Conservation (phyloP, 2,888 invertebrate species). For the Brachyopa scutellaris region DNA sequence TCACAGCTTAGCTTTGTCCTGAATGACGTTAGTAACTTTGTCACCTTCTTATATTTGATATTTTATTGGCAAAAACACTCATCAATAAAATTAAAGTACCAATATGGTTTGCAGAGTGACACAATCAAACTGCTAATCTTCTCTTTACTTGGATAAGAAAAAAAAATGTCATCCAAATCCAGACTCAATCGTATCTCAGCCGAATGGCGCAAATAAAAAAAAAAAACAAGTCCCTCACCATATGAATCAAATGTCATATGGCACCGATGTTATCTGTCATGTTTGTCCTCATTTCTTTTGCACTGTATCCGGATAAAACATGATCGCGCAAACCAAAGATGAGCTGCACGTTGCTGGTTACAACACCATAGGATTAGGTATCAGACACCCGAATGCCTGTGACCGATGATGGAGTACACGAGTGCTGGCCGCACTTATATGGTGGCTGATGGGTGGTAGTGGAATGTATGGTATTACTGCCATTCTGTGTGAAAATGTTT, state of each 20-base stretch:
- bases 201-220: neutral
- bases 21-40: too few relatives aligned
- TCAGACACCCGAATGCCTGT: conserved; percentile 58
- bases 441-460: conserved; percentile 46
- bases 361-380: conserved; percentile 57
- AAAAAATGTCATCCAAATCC: conserved; percentile 12
- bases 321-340: conserved; percentile 61
- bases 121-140: neutral
- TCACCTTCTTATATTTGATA: too few relatives aligned
- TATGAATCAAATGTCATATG: conserved; percentile 70
- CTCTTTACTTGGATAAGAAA: neutral
- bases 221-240: conserved; percentile 44
- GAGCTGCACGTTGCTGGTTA: conserved; percentile 59
- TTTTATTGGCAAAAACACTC: too few relatives aligned
- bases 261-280: conserved; percentile 70
- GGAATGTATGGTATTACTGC: neutral
- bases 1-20: too few relatives aligned
- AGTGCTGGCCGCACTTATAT: conserved; percentile 54
- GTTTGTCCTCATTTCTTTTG: conserved; percentile 67
- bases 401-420: conserved; percentile 53
- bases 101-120: too few relatives aligned
- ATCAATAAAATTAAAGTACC: too few relatives aligned
- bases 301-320: conserved; percentile 63
- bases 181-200: conserved; percentile 25
- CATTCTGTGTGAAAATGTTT: conserved; percentile 65